Evolutionary conservation across 1,140 invertebrate genomes (phyloP), one percentile per base, ranked within the genome.

Genomic region (Homalodisca vitripennis): DNA sequence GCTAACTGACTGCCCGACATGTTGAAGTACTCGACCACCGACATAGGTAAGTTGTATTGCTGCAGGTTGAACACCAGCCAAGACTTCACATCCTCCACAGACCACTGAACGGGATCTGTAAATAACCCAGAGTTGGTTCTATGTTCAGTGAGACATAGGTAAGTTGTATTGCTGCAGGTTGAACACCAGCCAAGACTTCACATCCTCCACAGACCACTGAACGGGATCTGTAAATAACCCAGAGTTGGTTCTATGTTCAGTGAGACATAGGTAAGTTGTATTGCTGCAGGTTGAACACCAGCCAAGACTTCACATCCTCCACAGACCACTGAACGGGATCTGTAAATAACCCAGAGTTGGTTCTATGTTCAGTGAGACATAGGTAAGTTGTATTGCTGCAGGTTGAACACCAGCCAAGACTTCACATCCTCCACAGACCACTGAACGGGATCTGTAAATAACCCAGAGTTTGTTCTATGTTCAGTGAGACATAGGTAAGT

Each of bases 81-180:
- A 0, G 90, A 86, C 55, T 90, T 88, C 3, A 95, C 94, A 75
- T 97, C 90, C 46, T 86, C 85, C 6, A 84, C 81, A 68, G 87
- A 92, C 95, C 95, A 98, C 70, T 87, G 85, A 75, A 86, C 84
- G 47, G 94, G 93, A 85, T 96, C 94, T 97, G 80, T 2, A 83
- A 71, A 26, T 66, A 24, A 62, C 3, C n/a, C n/a, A n/a, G n/a
- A n/a, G n/a, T n/a, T n/a, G n/a, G n/a, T n/a, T n/a, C n/a, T n/a
- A n/a, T n/a, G n/a, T n/a, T n/a, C n/a, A n/a, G n/a, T n/a, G n/a
- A n/a, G 89, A 87, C 74, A 85, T 83, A 0, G 86, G 86, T 71
- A 92, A 80, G 74, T 88, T 86, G 75, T 89, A 89, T 77, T 94
- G 91, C 75, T 88, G 84, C 51, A 90, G 84, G 64, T 92, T 93